Conservation (phyloP, 2,113 vertebrate genomes). For the Struthio camelus region DNA sequence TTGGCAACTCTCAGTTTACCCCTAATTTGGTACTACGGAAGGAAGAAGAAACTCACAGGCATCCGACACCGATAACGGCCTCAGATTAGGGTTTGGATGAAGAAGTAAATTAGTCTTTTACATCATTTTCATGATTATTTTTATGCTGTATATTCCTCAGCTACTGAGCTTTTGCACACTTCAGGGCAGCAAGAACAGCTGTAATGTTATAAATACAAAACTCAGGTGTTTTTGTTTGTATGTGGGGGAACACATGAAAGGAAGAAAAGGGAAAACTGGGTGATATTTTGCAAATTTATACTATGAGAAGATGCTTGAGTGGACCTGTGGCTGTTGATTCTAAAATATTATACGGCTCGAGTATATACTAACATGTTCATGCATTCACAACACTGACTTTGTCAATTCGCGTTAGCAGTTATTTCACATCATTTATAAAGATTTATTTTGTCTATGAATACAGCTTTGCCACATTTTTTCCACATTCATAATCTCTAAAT, state of each 20-base stretch:
- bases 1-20: neutral
- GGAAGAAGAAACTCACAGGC: neutral
- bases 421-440: neutral
- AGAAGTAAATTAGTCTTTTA: neutral
- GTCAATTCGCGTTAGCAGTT: neutral
- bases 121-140: neutral
- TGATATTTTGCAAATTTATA: neutral
- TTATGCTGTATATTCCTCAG: neutral
- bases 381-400: neutral
- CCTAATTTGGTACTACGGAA: neutral
- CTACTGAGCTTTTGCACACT: neutral
- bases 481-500: neutral
- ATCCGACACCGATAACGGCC: neutral
- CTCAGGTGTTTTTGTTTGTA: neutral
- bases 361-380: neutral
- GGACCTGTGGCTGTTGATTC: neutral
- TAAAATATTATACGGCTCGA: neutral
- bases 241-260: neutral
- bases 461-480: neutral
- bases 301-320: neutral
- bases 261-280: neutral
- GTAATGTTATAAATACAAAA: neutral
- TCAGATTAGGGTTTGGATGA: neutral
- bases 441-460: neutral
- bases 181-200: neutral